Evolutionary conservation across 2,113 vertebrate species (phyloP).

Genomic region (Suricata suricatta): DNA sequence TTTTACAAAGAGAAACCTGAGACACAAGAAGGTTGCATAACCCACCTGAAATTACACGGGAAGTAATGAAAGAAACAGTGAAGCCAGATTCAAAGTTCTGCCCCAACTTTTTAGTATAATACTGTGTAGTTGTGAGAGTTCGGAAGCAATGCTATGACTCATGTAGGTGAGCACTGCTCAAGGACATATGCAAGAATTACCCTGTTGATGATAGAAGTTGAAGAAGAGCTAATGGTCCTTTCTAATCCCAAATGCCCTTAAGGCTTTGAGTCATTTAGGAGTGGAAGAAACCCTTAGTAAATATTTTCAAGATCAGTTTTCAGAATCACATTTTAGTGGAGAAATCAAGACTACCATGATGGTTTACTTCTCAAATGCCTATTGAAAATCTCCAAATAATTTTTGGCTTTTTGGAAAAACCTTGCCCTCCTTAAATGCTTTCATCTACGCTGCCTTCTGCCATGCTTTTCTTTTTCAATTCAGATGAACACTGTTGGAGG

Average conservation of each 20-base stretch:
- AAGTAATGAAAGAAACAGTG: background rate
- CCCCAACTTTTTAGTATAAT: background rate
- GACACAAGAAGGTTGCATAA: background rate
- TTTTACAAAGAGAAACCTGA: background rate
- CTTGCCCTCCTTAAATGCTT: background rate
- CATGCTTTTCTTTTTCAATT: background rate
- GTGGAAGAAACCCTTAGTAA: conserved; percentile 14
- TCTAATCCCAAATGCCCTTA: conserved; percentile 23
- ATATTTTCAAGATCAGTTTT: background rate
- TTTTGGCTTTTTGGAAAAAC: background rate
- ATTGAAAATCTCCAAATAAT: background rate
- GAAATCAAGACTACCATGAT: background rate
- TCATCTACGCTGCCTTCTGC: background rate
- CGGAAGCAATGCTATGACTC: conserved; percentile 1
- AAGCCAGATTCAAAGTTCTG: background rate
- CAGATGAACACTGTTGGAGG: background rate
- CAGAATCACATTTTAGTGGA: conserved; percentile 37
- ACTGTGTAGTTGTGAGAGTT: background rate
- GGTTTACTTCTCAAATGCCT: background rate
- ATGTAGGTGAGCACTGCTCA: background rate
- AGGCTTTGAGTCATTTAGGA: conserved; percentile 38
- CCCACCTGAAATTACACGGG: background rate
- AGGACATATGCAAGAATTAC: background rate
- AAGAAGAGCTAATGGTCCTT: background rate
- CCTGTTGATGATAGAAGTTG: background rate